Base-by-base conservation (phyloP, 2,888 invertebrate genomes). In the Dinocampus coccinellae region DNA sequence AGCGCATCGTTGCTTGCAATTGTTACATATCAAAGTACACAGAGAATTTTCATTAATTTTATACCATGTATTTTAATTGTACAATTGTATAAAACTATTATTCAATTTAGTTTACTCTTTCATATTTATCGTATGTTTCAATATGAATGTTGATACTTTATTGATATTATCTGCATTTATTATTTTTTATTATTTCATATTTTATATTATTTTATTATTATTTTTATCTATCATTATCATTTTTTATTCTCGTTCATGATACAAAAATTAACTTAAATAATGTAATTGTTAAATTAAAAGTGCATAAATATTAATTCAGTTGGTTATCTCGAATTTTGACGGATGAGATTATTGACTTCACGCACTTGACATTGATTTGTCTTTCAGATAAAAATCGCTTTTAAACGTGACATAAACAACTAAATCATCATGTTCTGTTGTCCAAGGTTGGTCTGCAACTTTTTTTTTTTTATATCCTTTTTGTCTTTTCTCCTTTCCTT, bases 21-120 rank as follows among this genome's bases (percentile, higher is more conserved):
- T 73, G 73, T 62, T 63, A 29, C 47, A 66, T 39, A 47, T 47
- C 47, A 47, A 47, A 47, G 47, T 47, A 47, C 29, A 29, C 57
- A 11, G 57, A 57, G 26, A 57, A 24, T 57, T 57, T 26, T 57
- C 24, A 13, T 26, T 7, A 13, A n/a, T 26, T 57, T n/a, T 26
- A 24, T 57, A 26, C 57, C 11, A 57, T 26, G 4, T 2, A 26
- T 57, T 24, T 57, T 7, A 57, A 24, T 26, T 13, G 26, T 26
- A n/a, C 26, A 9, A 57, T 57, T 57, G 10, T n/a, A 57, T 7
- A n/a, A 26, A 13, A 26, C 7, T 57, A 1, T 6, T 11, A 24
- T 29, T 57, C 1, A 22, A 4, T 24, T 29, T 11, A 2, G 26
- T 57, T 57, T 47, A 47, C 7, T 47, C 3, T 20, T 16, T 7